Evolutionary conservation across 2,797 vertebrate genomes (phyloP).

Genomic region (Cygnus olor): DNA sequence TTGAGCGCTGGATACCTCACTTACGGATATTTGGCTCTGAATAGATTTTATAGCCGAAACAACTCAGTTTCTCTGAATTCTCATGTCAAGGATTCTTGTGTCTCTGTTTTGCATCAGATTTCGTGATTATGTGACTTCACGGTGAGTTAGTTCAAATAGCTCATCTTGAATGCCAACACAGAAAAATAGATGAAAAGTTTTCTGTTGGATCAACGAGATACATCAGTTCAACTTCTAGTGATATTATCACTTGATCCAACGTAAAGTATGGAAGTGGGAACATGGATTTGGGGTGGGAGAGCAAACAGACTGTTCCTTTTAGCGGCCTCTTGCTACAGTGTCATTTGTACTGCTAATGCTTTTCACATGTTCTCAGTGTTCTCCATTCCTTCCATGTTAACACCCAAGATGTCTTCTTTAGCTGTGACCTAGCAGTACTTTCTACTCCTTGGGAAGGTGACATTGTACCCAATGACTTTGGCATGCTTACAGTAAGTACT

Average conservation of each 20-base stretch:
- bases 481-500: background rate
- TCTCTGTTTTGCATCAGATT: background rate
- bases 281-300: background rate
- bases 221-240: background rate
- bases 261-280: background rate
- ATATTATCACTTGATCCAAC: background rate
- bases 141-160: background rate
- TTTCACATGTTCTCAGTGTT: accelerated
- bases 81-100: background rate
- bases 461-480: background rate
- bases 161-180: background rate
- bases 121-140: background rate
- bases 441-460: background rate
- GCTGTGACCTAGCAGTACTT: background rate
- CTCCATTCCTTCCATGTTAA: background rate
- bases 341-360: background rate
- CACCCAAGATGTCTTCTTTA: background rate
- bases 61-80: background rate
- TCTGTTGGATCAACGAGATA: background rate
- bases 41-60: background rate
- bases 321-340: background rate
- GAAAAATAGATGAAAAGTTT: background rate
- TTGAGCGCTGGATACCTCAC: background rate
- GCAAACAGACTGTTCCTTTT: background rate
- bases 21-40: background rate